phyloP scores from a whole-genome alignment of 2,113 vertebrate species.

The Leptobrachium leishanense region DNA sequence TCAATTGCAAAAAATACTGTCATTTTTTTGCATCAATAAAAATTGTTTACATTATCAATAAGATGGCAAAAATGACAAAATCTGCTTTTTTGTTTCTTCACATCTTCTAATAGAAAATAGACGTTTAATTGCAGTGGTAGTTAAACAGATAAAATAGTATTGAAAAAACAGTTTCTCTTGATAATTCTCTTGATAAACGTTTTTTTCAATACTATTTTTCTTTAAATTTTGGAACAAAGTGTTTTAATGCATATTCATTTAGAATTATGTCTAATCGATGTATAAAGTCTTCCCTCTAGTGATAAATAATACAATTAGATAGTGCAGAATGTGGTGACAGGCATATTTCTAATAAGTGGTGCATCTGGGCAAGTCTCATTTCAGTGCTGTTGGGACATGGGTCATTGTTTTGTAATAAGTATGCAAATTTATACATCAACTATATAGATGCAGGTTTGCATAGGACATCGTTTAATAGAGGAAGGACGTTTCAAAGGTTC shows the following conservation, averaged over 20 bases:
- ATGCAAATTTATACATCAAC: conserved; percentile 22
- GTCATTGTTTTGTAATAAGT: conserved; percentile 11
- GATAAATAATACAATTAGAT: neutral
- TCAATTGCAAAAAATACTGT: no score
- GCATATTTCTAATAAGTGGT: conserved; percentile 19
- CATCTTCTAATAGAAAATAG: no score
- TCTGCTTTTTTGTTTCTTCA: no score
- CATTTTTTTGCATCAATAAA: no score
- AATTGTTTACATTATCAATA: no score
- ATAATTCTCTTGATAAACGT: neutral
- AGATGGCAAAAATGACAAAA: no score
- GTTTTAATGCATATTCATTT: conserved; percentile 18
- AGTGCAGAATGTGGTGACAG: conserved; percentile 7
- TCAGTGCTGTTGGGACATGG: conserved; percentile 6
- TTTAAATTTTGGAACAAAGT: conserved; percentile 4
- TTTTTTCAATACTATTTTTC: conserved; percentile 5
- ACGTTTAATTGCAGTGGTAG: no score
- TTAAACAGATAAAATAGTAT: no score
- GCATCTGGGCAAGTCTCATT: neutral
- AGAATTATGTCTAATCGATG: conserved; percentile 5
- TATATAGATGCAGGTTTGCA: conserved; percentile 3
- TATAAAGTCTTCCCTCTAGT: neutral
- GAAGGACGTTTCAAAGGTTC: conserved; percentile 2
- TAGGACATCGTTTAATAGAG: neutral
- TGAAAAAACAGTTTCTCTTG: no score